Base-by-base conservation (phyloP, 2,888 invertebrate species). In the Drosophila macrospina region DNA sequence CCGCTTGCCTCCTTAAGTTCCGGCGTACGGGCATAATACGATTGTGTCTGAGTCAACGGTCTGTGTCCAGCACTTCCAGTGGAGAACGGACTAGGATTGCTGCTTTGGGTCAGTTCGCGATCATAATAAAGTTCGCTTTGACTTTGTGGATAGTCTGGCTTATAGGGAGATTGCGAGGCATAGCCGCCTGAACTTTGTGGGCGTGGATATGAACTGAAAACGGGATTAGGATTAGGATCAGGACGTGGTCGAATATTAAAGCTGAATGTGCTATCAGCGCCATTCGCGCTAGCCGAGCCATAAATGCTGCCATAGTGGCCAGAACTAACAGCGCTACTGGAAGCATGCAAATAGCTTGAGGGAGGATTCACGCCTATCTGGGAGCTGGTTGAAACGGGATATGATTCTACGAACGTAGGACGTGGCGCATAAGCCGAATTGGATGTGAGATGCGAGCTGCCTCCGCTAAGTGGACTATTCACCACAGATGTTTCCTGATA, bases 201-300 rank as follows among this genome's bases (percentile, higher is more conserved):
- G 10, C 72, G 69, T 1, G 73, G 60, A 15, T 83, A 66, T 0
- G 69, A 69, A 5, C 78, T 78, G 4, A 80, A 64, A 0, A 68
- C 74, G 0, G 78, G 69, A 36, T 74, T 80, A 0, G 61, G 45
- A 4, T 83, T 80, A 0, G 59, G 45, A 8, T 84, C 80, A 1
- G 91, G 91, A 34, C 85, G 83, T 0, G 88, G 91, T 4, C 90
- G 76, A 66, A 91, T 91, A 45, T 91, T 91, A 39, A 91, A 91
- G 61, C 91, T 91, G 26, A 91, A 91, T 3, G 85, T 91, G 61
- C 91, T 91, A 39, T 91, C 91, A 1, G 82, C 88, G 0, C 91
- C 91, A 73, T 88, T 83, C 2, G 91, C 86, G 50, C 81, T 85
- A 8, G 91, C 88, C 42, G 86, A 80, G 0, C 91, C 91, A 3